phyloP scores from a whole-genome alignment of 2,113 vertebrate species.

The Mastomys natalensis region DNA sequence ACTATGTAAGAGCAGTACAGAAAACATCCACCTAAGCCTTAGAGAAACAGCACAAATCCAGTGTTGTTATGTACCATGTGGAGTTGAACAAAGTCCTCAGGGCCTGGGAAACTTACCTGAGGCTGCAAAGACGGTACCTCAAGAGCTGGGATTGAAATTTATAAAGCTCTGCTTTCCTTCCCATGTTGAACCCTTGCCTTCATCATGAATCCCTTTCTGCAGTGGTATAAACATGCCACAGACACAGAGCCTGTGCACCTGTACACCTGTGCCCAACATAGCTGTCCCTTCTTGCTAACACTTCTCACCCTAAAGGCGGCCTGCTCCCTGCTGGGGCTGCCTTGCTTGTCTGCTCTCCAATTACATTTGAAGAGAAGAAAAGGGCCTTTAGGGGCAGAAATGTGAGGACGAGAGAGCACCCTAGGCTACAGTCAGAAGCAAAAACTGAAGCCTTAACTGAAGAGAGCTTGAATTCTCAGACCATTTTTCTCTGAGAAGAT shows the following conservation, averaged over 20 bases:
- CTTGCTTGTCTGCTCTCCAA: neutral
- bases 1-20: neutral
- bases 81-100: neutral
- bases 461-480: slow-evolving; percentile 51
- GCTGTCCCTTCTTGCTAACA: neutral
- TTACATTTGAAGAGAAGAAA: neutral
- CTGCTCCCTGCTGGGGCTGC: neutral
- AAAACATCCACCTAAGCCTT: neutral
- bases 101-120: neutral
- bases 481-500: slow-evolving; percentile 48
- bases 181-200: neutral
- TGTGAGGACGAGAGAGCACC: neutral
- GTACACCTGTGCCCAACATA: neutral
- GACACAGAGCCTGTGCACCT: no score
- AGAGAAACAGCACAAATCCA: neutral
- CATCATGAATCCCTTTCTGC: no score
- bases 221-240: neutral
- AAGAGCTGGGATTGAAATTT: neutral
- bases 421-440: slow-evolving; percentile 12
- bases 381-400: neutral
- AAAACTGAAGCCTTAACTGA: neutral
- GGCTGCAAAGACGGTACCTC: neutral
- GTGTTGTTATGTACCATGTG: neutral
- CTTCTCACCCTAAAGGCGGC: neutral
- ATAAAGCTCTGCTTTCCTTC: neutral